phyloP scores from a whole-genome alignment of 2,888 invertebrate genomes.

The Thalpophila matura region DNA sequence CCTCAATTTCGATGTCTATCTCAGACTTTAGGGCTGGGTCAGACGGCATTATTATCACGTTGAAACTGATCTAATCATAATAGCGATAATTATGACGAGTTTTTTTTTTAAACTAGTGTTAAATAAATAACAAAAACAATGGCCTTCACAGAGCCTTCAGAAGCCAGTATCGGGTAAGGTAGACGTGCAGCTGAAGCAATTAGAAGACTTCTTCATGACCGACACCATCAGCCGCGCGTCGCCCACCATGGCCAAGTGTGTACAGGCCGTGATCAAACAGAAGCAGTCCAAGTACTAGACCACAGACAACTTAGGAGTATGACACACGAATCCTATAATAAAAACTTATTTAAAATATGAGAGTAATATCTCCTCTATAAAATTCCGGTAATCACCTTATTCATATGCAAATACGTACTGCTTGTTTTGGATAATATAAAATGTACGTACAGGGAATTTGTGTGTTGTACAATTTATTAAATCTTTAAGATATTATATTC shows the following conservation, averaged over 20 bases:
- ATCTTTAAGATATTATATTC: slow-evolving; percentile 70
- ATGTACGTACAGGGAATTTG: slow-evolving; percentile 31
- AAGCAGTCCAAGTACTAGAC: slow-evolving; percentile 84
- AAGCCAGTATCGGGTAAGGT: slow-evolving; percentile 90
- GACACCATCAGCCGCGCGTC: slow-evolving; percentile 99
- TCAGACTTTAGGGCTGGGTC: too few relatives aligned
- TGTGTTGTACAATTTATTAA: slow-evolving; percentile 58
- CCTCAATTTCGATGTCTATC: too few relatives aligned
- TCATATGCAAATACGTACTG: slow-evolving; percentile 46
- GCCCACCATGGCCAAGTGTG: slow-evolving; percentile 99
- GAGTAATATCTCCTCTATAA: slow-evolving; percentile 5
- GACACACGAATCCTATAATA: slow-evolving; percentile 45
- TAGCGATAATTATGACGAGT: too few relatives aligned
- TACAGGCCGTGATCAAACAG: slow-evolving; percentile 96
- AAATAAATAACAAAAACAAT: not conserved
- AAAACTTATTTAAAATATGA: not conserved
- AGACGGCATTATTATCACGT: too few relatives aligned
- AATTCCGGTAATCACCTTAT: slow-evolving; percentile 46
- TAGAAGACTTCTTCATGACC: slow-evolving; percentile 98
- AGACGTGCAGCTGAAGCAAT: slow-evolving; percentile 93
- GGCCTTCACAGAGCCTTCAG: slow-evolving; percentile 77
- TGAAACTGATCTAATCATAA: too few relatives aligned
- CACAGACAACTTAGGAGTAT: slow-evolving; percentile 24
- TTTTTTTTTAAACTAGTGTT: not conserved
- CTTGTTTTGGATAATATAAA: slow-evolving; percentile 23